Base-by-base conservation (phyloP, 2,797 vertebrate genomes). In the Zenarchopterus dispar region DNA sequence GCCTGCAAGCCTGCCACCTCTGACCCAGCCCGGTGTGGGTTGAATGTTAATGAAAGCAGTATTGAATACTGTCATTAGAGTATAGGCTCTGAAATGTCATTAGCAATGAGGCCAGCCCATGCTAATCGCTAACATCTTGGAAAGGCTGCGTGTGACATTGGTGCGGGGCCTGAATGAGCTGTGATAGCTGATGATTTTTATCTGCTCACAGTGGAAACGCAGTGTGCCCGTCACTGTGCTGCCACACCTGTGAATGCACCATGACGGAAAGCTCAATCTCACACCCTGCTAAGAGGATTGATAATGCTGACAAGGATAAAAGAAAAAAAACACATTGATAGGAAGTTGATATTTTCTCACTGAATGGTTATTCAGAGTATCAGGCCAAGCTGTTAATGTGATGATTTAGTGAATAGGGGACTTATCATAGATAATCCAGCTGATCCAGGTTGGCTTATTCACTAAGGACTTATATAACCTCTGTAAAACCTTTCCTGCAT, bases 351-450 rank as follows among this genome's bases (percentile, higher is more conserved):
- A 69, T 87, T 82, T 84, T 80, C 76, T 62, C 62, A 73, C 31
- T 69, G 67, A 83, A 85, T 70, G 72, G 82, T 81, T 78, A 82
- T 62, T 59, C 47, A 21, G 64, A 73, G 68, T 62, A 75, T 72
- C 73, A 80, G 76, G 74, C 62, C 82, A 88, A 88, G 79, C 84
- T 47, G 76, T 88, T 88, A 84, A 84, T 88, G 73, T 74, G 82
- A 89, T 82, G 77, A 84, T 88, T 88, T 85, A 75, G 77, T 77
- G 66, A 87, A 90, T 85, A 81, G 79, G 77, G 55, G 68, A 87
- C 84, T 91, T 90, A 76, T 81, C 73, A 72, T 58, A 56, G 77
- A 82, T 85, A 87, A 87, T 90, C 86, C 84, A 66, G 66, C 80
- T 81, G 81, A 89, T 91, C 87, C 82, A 73, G 56, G 73, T 76